A percentile compares a stretch with the other conserved stretches of the same genome.
Conservation (phyloP, 2,888 invertebrate species). For the Epirrhoe alternata region DNA sequence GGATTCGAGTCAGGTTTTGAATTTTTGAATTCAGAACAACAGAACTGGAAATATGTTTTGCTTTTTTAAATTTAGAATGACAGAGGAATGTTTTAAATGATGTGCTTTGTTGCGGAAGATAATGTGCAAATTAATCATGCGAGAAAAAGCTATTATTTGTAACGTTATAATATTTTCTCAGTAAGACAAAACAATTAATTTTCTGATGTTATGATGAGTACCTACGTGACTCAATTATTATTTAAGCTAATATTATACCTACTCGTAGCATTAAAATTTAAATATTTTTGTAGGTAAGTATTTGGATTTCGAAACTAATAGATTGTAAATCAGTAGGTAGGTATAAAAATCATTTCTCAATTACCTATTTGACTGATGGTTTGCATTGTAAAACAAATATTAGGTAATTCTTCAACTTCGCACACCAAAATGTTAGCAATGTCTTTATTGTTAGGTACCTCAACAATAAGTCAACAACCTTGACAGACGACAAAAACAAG, state of each 20-base stretch:
- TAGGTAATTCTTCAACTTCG: too few relatives aligned
- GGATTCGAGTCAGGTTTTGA: conserved; percentile 45
- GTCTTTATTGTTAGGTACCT: too few relatives aligned
- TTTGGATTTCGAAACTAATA: too few relatives aligned
- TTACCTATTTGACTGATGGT: too few relatives aligned
- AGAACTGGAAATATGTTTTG: conserved; percentile 28
- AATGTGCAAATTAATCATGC: conserved; percentile 5
- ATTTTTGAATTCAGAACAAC: conserved; percentile 20
- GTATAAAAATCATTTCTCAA: too few relatives aligned
- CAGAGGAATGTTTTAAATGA: conserved; percentile 14
- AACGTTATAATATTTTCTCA: background rate
- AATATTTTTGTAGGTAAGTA: too few relatives aligned
- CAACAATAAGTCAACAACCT: conserved; percentile 10
- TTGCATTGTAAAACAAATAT: too few relatives aligned
- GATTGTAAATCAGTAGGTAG: too few relatives aligned
- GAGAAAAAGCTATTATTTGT: background rate
- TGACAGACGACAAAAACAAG: conserved; percentile 26
- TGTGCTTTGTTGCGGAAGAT: background rate
- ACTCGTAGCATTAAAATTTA: too few relatives aligned
- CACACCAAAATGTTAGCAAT: too few relatives aligned
- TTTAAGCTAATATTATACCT: too few relatives aligned
- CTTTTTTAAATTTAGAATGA: conserved; percentile 28
- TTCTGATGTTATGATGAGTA: background rate
- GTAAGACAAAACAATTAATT: background rate
- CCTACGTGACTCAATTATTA: too few relatives aligned